Evolutionary conservation across 2,888 invertebrate genomes (phyloP).

Genomic region (Nomada lathburiana): DNA sequence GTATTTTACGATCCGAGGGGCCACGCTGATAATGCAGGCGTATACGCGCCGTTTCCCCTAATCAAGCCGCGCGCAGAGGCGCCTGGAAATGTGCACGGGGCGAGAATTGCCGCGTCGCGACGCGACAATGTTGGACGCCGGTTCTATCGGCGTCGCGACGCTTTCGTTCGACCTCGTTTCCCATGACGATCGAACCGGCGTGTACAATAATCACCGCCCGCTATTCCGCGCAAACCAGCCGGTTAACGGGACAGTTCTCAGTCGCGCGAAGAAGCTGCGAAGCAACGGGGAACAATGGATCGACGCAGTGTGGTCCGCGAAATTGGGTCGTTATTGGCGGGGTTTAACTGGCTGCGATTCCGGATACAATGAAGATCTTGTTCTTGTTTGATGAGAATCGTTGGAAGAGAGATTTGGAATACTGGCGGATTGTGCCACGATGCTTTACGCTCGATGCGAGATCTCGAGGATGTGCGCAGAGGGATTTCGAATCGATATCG

Average conservation of each 20-base stretch:
- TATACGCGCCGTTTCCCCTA: constrained; percentile 38
- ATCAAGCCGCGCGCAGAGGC: constrained; percentile 45
- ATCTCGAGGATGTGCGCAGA: background rate
- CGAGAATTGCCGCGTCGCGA: constrained; percentile 11
- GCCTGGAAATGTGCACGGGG: constrained; percentile 38
- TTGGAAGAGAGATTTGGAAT: background rate
- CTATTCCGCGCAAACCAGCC: constrained; percentile 7
- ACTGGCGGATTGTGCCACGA: background rate
- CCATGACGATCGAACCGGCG: constrained; percentile 46
- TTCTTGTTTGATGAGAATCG: background rate
- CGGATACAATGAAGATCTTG: background rate
- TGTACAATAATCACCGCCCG: constrained; percentile 42
- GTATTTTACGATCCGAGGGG: constrained; percentile 47
- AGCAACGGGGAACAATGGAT: constrained; percentile 22
- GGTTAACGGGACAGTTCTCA: constrained; percentile 12
- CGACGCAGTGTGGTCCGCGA: background rate
- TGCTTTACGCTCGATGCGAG: background rate
- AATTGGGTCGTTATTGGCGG: constrained; percentile 25
- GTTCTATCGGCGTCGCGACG: constrained; percentile 53
- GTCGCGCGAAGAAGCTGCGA: constrained; percentile 18
- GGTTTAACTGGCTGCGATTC: constrained; percentile 3
- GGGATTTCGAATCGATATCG: too few relatives aligned
- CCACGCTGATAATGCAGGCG: constrained; percentile 30
- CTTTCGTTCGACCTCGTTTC: constrained; percentile 57
- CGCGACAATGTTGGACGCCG: constrained; percentile 4